These are phyloP conservation scores for Sminthopsis crassicaudata DNA, from an alignment of 2,113 vertebrate species.

Conservation along the genomic window DNA sequence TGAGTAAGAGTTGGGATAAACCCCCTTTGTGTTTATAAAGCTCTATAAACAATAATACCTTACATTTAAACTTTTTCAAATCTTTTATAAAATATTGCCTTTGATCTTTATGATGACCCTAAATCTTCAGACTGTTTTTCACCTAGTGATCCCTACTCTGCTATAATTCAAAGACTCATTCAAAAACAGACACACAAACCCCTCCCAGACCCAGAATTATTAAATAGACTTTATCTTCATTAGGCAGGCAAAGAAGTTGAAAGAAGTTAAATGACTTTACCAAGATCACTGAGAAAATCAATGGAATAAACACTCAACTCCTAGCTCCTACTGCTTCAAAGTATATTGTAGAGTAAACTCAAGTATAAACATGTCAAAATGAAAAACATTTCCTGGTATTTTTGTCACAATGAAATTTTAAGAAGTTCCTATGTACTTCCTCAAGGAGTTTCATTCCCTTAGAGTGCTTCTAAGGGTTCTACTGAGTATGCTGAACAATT, in stretches of 20 bases:
- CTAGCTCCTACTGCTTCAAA: neutral
- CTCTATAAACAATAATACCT: neutral
- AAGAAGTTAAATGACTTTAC: neutral
- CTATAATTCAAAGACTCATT: neutral
- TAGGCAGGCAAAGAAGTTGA: neutral
- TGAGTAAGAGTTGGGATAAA: neutral
- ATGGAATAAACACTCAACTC: neutral
- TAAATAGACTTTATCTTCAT: neutral
- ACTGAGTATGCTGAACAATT: neutral
- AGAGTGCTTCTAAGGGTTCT: neutral
- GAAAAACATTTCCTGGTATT: neutral
- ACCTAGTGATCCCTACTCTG: neutral
- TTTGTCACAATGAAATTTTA: neutral
- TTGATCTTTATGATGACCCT: neutral
- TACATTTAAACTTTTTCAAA: neutral
- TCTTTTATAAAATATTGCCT: neutral
- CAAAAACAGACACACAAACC: neutral
- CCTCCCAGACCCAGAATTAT: neutral
- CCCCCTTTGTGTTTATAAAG: neutral
- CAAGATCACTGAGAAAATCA: neutral
- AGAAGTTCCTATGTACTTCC: neutral
- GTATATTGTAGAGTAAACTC: neutral
- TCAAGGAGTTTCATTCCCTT: neutral
- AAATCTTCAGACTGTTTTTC: neutral
- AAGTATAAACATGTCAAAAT: neutral